phyloP scores from a whole-genome alignment of 2,113 vertebrate genomes.

The chimpanzee (Pan troglodytes) region DNA sequence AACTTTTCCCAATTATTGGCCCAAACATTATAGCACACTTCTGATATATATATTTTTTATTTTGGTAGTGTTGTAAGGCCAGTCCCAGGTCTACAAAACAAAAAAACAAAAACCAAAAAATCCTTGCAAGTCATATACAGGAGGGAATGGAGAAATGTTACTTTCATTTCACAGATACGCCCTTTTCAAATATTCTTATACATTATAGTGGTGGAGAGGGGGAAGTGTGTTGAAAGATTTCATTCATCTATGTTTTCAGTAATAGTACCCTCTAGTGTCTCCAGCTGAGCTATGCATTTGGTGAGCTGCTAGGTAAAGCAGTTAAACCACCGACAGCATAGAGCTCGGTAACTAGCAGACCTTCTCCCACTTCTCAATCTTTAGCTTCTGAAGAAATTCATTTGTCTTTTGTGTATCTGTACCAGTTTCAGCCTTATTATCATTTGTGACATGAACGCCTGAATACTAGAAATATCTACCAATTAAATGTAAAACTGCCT shows the following conservation, averaged over 20 bases:
- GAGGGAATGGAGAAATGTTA: background rate
- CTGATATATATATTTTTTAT: constrained; percentile 25
- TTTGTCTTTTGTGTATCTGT: background rate
- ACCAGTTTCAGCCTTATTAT: background rate
- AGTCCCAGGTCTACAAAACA: background rate
- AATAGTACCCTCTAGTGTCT: constrained; percentile 66
- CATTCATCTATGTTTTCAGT: constrained; percentile 39
- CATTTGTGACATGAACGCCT: background rate
- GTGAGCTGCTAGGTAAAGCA: background rate
- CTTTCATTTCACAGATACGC: constrained; percentile 41
- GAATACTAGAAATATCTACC: background rate
- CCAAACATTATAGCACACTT: background rate
- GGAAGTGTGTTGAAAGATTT: background rate
- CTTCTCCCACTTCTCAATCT: background rate
- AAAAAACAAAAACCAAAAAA: background rate
- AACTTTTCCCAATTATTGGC: constrained; percentile 25
- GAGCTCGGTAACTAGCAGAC: background rate
- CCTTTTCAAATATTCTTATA: constrained; percentile 49
- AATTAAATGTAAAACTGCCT: background rate
- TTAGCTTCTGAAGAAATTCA: background rate
- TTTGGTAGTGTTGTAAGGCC: constrained; percentile 14
- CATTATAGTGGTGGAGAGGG: background rate
- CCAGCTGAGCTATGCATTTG: background rate
- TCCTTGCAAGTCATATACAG: background rate
- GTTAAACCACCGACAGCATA: background rate